phyloP scores from a whole-genome alignment of 2,888 invertebrate genomes.

The Melanargia galathea region DNA sequence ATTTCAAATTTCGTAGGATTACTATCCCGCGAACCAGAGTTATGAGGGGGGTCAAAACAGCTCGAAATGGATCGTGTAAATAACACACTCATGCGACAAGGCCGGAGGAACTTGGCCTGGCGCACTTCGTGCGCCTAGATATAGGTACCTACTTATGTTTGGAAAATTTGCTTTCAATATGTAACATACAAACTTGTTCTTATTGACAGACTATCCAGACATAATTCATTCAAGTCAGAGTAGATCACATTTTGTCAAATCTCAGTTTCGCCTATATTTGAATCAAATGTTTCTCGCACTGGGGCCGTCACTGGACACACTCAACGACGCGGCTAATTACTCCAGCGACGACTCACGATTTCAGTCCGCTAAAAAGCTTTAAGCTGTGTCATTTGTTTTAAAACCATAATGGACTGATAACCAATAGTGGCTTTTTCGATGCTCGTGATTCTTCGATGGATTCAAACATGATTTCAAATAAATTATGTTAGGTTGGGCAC shows the following conservation, averaged over 20 bases:
- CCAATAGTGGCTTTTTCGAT: conserved; percentile 47
- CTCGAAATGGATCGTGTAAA: too few species aligned
- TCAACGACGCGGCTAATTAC: conserved; percentile 72
- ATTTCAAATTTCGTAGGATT: too few species aligned
- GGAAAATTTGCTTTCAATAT: too few species aligned
- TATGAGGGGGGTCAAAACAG: too few species aligned
- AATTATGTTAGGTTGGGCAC: not conserved
- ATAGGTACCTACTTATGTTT: too few species aligned
- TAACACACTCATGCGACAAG: too few species aligned
- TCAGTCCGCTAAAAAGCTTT: conserved; percentile 74
- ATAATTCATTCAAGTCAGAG: not conserved
- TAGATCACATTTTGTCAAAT: not conserved
- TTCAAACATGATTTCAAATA: conserved; percentile 23
- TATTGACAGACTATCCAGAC: not conserved
- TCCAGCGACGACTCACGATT: conserved; percentile 73
- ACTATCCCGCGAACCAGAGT: too few species aligned
- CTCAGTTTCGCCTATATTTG: not conserved
- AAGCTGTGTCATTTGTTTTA: conserved; percentile 75
- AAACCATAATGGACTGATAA: conserved; percentile 77
- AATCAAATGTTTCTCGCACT: conserved; percentile 24
- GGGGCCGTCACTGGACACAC: conserved; percentile 58
- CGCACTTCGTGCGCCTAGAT: too few species aligned
- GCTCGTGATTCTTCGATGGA: conserved; percentile 33
- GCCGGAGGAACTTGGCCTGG: too few species aligned
- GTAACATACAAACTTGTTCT: too few species aligned